phyloP scores from a whole-genome alignment of 2,888 invertebrate genomes.

The Dryocosmus kuriphilus region DNA sequence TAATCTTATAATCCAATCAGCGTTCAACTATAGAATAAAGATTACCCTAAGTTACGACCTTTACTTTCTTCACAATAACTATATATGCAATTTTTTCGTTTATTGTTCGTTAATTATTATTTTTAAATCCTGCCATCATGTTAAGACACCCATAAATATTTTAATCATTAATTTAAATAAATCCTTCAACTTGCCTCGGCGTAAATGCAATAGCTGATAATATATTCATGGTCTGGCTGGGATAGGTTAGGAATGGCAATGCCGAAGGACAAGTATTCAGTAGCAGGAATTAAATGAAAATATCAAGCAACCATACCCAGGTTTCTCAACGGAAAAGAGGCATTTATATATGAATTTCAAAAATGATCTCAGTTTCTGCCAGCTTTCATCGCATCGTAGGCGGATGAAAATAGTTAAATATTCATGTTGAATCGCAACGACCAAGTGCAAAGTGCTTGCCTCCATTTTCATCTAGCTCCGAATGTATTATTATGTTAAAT shows the following conservation, averaged over 20 bases:
- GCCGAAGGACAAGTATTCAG: background rate
- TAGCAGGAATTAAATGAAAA: conserved; percentile 1
- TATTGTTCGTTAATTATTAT: no score
- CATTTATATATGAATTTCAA: background rate
- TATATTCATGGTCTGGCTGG: background rate
- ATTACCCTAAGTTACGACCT: no score
- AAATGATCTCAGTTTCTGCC: conserved; percentile 13
- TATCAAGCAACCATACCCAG: background rate
- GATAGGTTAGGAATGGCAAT: background rate
- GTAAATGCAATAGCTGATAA: background rate
- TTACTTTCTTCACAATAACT: no score
- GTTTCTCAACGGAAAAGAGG: background rate
- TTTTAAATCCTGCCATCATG: no score
- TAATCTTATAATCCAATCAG: background rate
- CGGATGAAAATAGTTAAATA: conserved; percentile 25
- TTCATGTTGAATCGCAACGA: conserved; percentile 23
- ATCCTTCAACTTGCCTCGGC: background rate
- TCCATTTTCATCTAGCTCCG: conserved; percentile 8
- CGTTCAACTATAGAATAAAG: no score
- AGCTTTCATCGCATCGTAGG: conserved; percentile 9
- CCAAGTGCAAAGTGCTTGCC: conserved; percentile 25
- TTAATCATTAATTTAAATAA: background rate
- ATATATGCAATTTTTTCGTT: no score
- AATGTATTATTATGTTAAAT: conserved; percentile 29
- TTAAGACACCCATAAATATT: no score